Percentiles rank a stretch among this genome's conserved stretches.
Evolutionary conservation across 2,888 invertebrate species (phyloP).

Genomic region (Odontomyia ornata): DNA sequence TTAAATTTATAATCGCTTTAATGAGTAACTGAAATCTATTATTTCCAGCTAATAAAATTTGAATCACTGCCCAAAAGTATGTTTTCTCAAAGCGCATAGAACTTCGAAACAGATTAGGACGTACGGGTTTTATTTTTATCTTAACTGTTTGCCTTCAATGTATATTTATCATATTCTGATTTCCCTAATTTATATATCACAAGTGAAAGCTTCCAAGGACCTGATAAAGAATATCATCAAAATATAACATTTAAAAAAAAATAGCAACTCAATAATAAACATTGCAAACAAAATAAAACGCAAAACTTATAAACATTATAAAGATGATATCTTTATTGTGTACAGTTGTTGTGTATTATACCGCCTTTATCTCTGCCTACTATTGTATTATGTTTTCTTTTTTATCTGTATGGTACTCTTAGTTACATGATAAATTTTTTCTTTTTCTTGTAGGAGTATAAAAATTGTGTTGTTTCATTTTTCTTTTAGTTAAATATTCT

Average conservation of each 20-base stretch:
- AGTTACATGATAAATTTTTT: conserved; percentile 6
- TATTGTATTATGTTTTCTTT: no score
- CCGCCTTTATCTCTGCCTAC: background rate
- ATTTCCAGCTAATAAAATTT: no score
- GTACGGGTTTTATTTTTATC: no score
- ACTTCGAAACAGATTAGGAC: no score
- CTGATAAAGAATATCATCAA: background rate
- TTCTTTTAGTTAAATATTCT: background rate
- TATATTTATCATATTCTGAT: background rate
- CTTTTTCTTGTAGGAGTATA: conserved; percentile 28
- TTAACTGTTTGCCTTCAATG: background rate
- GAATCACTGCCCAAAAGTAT: no score
- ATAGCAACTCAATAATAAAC: background rate
- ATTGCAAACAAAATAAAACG: conserved; percentile 5
- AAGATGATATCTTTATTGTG: conserved; percentile 25
- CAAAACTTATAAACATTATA: conserved; percentile 28
- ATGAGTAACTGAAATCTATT: no score
- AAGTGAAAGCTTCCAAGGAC: conserved; percentile 10
- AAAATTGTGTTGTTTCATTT: conserved; percentile 24
- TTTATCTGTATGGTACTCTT: background rate
- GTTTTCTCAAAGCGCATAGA: no score
- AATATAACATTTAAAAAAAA: background rate
- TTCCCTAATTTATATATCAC: conserved; percentile 33
- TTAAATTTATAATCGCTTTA: no score
- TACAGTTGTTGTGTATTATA: conserved; percentile 24